A percentile compares a stretch with the other conserved stretches of the same genome.
Evolutionary conservation across 2,888 invertebrate species (phyloP).

Genomic region (Aleiodes alternator): DNA sequence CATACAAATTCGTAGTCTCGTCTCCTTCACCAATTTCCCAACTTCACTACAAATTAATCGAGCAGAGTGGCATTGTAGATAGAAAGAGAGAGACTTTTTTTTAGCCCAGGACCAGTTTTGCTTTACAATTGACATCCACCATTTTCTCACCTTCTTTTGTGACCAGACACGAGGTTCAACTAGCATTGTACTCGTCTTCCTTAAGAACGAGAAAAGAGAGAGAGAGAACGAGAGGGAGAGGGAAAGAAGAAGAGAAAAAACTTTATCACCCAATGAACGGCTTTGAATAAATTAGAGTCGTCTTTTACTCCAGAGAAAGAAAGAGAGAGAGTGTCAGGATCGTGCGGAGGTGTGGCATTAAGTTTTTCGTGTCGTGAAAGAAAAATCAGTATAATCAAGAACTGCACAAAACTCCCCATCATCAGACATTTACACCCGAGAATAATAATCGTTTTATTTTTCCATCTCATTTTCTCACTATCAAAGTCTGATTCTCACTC

Average conservation of each 20-base stretch:
- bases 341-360: constrained; percentile 18
- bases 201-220: neutral
- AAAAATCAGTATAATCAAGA: constrained; percentile 14
- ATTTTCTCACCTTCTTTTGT: too few relatives aligned
- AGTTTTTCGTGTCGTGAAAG: constrained; percentile 6
- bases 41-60: constrained; percentile 40
- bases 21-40: neutral
- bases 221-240: too few relatives aligned
- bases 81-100: neutral
- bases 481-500: neutral
- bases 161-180: constrained; percentile 17
- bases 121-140: constrained; percentile 8
- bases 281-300: constrained; percentile 43
- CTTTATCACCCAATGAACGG: constrained; percentile 42
- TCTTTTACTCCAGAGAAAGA: neutral
- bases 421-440: constrained; percentile 31
- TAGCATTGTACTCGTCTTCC: constrained; percentile 1
- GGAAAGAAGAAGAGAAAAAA: neutral
- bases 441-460: constrained; percentile 21
- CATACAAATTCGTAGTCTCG: neutral
- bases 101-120: constrained; percentile 36
- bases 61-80: neutral
- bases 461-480: constrained; percentile 18
- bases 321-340: neutral
- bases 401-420: constrained; percentile 2